phyloP scores from a whole-genome alignment of 2,797 vertebrate species.

The Betta splendens region DNA sequence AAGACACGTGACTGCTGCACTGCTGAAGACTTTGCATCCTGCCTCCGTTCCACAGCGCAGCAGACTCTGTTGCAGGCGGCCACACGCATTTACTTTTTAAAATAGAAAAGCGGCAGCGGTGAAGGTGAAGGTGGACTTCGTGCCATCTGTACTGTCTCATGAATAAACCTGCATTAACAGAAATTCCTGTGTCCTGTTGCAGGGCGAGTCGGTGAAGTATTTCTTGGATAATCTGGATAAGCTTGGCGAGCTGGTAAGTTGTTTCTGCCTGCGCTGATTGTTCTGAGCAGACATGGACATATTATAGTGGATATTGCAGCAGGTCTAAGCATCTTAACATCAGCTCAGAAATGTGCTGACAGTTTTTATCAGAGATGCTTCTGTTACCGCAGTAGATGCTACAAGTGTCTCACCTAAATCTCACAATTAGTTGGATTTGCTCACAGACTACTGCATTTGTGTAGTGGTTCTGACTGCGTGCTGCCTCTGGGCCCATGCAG shows the following conservation, averaged over 20 bases:
- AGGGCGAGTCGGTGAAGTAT: constrained; percentile 99
- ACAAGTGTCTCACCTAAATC: too few relatives aligned
- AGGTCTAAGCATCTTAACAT: constrained; percentile 21
- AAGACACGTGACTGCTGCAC: constrained; percentile 43
- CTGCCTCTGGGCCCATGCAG: background rate
- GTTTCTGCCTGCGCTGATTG: constrained; percentile 46
- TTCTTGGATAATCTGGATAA: constrained; percentile 99
- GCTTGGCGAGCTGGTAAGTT: constrained; percentile 92
- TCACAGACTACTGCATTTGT: too few relatives aligned
- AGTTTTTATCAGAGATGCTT: background rate
- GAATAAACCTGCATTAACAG: constrained; percentile 48
- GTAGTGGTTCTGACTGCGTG: too few relatives aligned
- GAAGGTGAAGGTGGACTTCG: background rate
- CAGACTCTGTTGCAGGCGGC: constrained; percentile 8
- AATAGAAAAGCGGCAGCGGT: background rate
- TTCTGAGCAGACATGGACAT: constrained; percentile 31
- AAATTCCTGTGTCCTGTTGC: constrained; percentile 63
- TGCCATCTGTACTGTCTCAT: background rate
- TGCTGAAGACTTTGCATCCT: constrained; percentile 50
- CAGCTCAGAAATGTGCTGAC: background rate
- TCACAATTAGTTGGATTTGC: too few relatives aligned
- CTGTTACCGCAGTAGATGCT: background rate
- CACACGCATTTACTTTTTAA: constrained; percentile 1
- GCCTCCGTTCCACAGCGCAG: constrained; percentile 17
- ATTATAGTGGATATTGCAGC: constrained; percentile 29